phyloP scores from a whole-genome alignment of 2,888 invertebrate genomes.

The Mongoloraphidia duomilia region DNA sequence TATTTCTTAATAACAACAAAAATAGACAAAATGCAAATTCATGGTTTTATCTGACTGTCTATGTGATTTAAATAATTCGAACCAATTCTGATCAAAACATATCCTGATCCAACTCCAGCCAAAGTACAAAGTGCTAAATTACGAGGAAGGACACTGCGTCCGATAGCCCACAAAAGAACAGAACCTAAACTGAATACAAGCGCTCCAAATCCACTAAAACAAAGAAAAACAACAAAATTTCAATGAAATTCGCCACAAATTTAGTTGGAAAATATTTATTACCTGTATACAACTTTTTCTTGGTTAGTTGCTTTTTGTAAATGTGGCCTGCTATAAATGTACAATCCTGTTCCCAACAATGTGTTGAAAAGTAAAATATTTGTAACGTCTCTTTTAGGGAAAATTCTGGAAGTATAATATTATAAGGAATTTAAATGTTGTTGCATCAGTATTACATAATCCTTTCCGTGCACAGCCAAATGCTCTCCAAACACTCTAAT shows the following conservation, averaged over 20 bases:
- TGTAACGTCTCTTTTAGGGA: constrained; percentile 61
- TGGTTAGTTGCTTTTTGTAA: constrained; percentile 47
- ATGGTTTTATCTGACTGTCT: constrained; percentile 15
- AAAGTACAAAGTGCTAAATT: constrained; percentile 49
- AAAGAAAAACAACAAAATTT: constrained; percentile 9
- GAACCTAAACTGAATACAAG: constrained; percentile 81
- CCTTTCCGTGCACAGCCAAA: too few species aligned
- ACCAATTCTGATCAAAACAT: constrained; percentile 38
- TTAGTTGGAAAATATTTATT: constrained; percentile 9
- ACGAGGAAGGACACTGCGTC: constrained; percentile 62
- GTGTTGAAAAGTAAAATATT: constrained; percentile 70
- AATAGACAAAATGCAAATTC: background rate
- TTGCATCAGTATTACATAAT: background rate
- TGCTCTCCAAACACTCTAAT: background rate
- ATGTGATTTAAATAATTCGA: constrained; percentile 25
- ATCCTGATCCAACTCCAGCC: constrained; percentile 55
- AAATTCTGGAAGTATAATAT: constrained; percentile 38
- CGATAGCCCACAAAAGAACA: constrained; percentile 75
- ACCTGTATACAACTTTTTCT: constrained; percentile 54
- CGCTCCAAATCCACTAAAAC: constrained; percentile 47
- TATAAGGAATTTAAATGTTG: background rate
- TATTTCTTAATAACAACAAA: too few species aligned
- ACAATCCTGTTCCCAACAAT: constrained; percentile 68
- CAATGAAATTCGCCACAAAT: background rate
- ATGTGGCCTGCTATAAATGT: constrained; percentile 69